A percentile compares a stretch with the other conserved stretches of the same genome.
phyloP scores from a whole-genome alignment of 2,888 invertebrate genomes.

The Drosophila prolongata region DNA sequence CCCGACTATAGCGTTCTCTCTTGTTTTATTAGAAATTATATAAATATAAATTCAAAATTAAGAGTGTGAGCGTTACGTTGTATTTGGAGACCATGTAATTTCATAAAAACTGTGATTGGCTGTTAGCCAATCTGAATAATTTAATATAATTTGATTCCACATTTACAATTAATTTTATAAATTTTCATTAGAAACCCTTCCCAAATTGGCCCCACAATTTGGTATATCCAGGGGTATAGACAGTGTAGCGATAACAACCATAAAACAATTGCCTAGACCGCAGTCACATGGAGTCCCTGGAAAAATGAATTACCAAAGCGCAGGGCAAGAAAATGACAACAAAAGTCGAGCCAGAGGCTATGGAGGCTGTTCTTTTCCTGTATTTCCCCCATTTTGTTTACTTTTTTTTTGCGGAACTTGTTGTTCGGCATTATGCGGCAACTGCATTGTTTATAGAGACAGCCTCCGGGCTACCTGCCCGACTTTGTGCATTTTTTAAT shows the following conservation, averaged over 20 bases:
- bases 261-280: conserved; percentile 33
- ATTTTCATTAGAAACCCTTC: too few species aligned
- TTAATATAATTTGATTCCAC: too few species aligned
- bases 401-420: conserved; percentile 33
- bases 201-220: too few species aligned
- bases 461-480: conserved; percentile 60
- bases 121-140: too few species aligned
- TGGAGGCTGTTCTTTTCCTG: conserved; percentile 31
- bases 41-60: too few species aligned
- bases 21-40: too few species aligned
- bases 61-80: too few species aligned
- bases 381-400: neutral
- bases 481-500: conserved; percentile 77
- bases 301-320: conserved; percentile 42
- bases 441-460: conserved; percentile 68
- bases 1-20: too few species aligned
- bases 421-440: conserved; percentile 65
- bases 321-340: conserved; percentile 43
- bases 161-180: too few species aligned
- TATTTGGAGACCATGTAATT: too few species aligned
- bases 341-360: conserved; percentile 34
- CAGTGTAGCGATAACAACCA: conserved; percentile 22
- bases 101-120: too few species aligned
- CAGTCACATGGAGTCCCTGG: conserved; percentile 21
- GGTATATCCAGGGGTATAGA: neutral